Evolutionary conservation across 1,140 invertebrate genomes (phyloP).

Genomic region (Trichonephila clavipes): DNA sequence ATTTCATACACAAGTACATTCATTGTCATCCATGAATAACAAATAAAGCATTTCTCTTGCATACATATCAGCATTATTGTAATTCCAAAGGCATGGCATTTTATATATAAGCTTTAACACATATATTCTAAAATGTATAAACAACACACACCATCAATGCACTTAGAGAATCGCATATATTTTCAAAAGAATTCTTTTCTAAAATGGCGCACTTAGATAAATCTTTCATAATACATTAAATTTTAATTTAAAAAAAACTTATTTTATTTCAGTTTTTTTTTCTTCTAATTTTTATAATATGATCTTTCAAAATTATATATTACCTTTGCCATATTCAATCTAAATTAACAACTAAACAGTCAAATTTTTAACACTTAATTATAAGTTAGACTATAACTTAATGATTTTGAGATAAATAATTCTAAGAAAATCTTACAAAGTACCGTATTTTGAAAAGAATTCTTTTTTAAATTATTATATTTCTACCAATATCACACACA

Average conservation of each 20-base stretch:
- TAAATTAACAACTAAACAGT: no score
- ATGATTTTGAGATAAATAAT: no score
- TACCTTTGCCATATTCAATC: no score
- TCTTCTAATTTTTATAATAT: no score
- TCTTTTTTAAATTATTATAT: not conserved
- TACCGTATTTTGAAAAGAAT: conserved; percentile 36
- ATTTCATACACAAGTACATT: not conserved
- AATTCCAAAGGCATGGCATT: not conserved
- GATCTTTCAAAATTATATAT: no score
- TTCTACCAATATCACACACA: conserved; percentile 55
- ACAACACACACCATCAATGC: conserved; percentile 6
- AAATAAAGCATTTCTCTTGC: not conserved
- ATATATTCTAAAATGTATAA: conserved; percentile 3
- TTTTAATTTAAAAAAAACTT: no score
- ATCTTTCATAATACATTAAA: no score
- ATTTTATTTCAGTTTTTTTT: no score
- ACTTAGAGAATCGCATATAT: conserved; percentile 24
- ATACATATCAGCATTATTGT: not conserved
- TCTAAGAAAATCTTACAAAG: not conserved
- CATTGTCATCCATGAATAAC: not conserved
- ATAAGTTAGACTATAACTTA: no score
- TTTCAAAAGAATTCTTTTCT: conserved; percentile 44
- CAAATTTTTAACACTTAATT: no score
- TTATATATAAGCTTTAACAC: conserved; percentile 4
- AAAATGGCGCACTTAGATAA: not conserved